phyloP scores from a whole-genome alignment of 2,797 vertebrate genomes.

The Gadopsis marmoratus region DNA sequence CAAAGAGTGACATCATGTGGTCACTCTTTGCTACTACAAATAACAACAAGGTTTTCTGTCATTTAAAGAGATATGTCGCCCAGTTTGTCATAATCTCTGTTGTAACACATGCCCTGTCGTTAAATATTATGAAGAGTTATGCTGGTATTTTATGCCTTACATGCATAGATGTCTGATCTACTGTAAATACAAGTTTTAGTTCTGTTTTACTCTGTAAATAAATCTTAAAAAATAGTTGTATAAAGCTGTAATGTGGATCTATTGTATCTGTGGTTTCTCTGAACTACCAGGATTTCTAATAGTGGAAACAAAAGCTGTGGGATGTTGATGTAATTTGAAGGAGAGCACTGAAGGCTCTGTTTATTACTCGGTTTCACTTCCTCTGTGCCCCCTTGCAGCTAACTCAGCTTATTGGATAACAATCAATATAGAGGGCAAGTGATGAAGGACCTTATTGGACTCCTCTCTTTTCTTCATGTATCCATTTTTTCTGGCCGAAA shows the following conservation, averaged over 20 bases:
- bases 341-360: not conserved
- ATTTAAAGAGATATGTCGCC: not conserved
- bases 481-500: conserved; percentile 14
- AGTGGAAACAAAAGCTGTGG: conserved; percentile 24
- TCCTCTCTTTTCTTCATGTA: conserved; percentile 27
- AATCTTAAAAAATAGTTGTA: conserved; percentile 3
- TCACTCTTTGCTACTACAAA: conserved; percentile 42
- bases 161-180: conserved; percentile 1
- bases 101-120: not conserved
- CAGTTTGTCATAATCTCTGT: not conserved
- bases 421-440: conserved; percentile 47
- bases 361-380: conserved; percentile 34
- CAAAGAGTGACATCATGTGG: conserved; percentile 68
- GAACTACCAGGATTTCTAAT: conserved; percentile 9
- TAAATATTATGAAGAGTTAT: not conserved
- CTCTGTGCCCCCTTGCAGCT: conserved; percentile 18
- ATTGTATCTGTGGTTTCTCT: conserved; percentile 9
- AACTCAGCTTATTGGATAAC: conserved; percentile 52
- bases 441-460: conserved; percentile 50
- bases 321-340: conserved; percentile 36
- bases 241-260: not conserved
- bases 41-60: not conserved
- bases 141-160: not conserved
- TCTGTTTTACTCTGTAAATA: conserved; percentile 40
- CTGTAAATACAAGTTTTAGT: not conserved